A percentile compares a stretch with the other conserved stretches of the same genome.
phyloP scores from a whole-genome alignment of 2,888 invertebrate genomes.

The Aphidoletes aphidimyza region DNA sequence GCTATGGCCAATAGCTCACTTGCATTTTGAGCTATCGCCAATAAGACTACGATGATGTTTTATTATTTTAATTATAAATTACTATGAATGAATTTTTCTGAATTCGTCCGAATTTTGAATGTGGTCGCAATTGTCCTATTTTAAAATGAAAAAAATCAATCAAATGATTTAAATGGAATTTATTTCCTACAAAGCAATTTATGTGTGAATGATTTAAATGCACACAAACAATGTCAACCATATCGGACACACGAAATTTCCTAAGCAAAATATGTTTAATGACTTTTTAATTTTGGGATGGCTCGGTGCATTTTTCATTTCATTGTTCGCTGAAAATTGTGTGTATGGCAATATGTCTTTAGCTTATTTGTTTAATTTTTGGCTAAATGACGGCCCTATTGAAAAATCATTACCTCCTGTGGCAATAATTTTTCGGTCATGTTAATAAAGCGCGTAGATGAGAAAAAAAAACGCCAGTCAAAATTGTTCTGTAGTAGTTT shows the following conservation, averaged over 20 bases:
- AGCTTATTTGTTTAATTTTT: neutral
- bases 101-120: too few relatives aligned
- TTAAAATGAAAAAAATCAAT: neutral
- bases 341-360: neutral
- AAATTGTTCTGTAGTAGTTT: conserved; percentile 18
- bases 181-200: too few relatives aligned
- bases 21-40: too few relatives aligned
- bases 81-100: too few relatives aligned
- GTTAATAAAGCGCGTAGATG: conserved; percentile 3
- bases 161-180: too few relatives aligned
- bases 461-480: neutral
- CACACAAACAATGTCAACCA: neutral
- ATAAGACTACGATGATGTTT: too few relatives aligned
- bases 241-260: neutral
- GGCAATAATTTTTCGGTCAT: conserved; percentile 4
- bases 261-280: conserved; percentile 33
- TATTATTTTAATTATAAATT: too few relatives aligned
- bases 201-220: conserved; percentile 1
- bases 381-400: neutral
- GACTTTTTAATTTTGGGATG: conserved; percentile 20
- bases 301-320: neutral
- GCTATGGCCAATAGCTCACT: too few relatives aligned
- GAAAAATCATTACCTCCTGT: neutral
- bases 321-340: neutral
- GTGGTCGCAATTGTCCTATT: too few relatives aligned